A percentile compares a stretch with the other conserved stretches of the same genome.
These are phyloP conservation scores for Ecdyonurus torrentis DNA, from an alignment of 2,888 invertebrate genomes.

Conservation along the genomic window DNA sequence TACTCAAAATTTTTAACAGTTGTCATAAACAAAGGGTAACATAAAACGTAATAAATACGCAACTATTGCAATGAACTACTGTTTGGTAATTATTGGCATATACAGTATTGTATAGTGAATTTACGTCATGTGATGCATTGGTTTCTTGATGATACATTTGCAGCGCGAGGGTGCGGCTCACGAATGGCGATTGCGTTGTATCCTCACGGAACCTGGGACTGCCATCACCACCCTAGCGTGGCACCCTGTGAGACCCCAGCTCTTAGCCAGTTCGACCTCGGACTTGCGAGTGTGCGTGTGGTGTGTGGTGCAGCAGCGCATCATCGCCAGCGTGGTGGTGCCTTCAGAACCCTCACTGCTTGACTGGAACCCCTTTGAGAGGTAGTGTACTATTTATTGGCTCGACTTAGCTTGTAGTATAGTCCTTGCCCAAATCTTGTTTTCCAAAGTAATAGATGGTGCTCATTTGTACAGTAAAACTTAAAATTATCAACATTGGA, in stretches of 20 bases:
- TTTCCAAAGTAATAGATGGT: no score
- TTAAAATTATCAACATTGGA: not conserved
- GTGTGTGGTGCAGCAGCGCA: conserved; percentile 22
- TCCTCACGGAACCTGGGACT: conserved; percentile 27
- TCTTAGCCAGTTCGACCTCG: conserved; percentile 23
- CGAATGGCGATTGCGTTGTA: conserved; percentile 25
- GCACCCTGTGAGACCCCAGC: conserved; percentile 22
- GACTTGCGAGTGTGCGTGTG: conserved; percentile 25
- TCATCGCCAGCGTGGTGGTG: conserved; percentile 20
- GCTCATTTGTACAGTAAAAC: not conserved
- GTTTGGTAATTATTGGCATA: no score
- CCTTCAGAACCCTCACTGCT: conserved; percentile 19
- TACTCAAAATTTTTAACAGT: no score
- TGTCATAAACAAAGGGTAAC: no score
- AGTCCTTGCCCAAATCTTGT: no score
- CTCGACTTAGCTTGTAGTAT: not conserved
- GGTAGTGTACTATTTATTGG: conserved; percentile 10
- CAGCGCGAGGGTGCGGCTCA: conserved; percentile 22
- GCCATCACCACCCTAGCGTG: conserved; percentile 26
- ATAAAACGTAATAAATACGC: no score
- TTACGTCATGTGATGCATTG: no score
- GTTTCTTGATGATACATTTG: no score
- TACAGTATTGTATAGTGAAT: no score
- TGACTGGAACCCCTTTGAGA: conserved; percentile 23
- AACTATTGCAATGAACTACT: no score